phyloP scores from a whole-genome alignment of 2,113 vertebrate species.

The Cygnus buccinator region DNA sequence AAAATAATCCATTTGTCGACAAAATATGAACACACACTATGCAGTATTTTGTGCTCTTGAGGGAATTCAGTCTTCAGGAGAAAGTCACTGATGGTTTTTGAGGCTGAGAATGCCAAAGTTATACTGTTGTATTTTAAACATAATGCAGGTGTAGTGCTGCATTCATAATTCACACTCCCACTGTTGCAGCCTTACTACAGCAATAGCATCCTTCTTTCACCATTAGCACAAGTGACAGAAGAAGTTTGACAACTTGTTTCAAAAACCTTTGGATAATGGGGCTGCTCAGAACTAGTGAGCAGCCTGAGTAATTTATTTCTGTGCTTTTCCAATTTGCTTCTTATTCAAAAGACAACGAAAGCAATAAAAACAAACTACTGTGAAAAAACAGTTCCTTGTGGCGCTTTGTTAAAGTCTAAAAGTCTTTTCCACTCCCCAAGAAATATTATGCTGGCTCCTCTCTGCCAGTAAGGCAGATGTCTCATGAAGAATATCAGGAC shows the following conservation, averaged over 20 bases:
- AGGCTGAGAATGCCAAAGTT: neutral
- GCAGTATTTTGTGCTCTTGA: neutral
- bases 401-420: neutral
- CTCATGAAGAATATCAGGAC: neutral
- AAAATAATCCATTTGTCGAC: conserved; percentile 12
- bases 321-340: neutral
- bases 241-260: neutral
- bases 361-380: neutral
- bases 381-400: neutral
- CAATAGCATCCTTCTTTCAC: neutral
- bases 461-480: neutral
- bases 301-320: neutral
- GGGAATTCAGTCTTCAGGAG: neutral
- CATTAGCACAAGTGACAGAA: neutral
- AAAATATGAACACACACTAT: neutral
- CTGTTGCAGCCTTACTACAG: neutral
- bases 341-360: neutral
- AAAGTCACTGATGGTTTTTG: neutral
- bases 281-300: neutral
- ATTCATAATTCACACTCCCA: neutral
- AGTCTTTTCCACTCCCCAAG: neutral
- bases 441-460: neutral
- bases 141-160: neutral
- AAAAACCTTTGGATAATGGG: neutral
- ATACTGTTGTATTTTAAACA: neutral